Evolutionary conservation across 2,888 invertebrate species (phyloP).

Genomic region (Ethmia dodecea): DNA sequence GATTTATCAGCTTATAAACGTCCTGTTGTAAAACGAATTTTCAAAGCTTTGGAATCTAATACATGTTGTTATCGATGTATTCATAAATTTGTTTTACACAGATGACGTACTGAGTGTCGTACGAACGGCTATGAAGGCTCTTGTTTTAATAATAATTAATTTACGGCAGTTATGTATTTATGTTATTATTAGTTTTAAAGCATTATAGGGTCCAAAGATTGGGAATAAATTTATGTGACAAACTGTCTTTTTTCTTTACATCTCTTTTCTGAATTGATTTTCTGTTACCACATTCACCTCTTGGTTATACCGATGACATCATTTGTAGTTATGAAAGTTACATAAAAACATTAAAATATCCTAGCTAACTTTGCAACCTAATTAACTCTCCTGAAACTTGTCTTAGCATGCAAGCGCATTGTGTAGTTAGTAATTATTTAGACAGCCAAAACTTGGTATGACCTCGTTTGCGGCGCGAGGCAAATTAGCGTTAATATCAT

Average conservation of each 20-base stretch:
- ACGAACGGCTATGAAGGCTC: conserved; percentile 36
- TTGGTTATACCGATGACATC: too few relatives aligned
- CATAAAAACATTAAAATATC: too few relatives aligned
- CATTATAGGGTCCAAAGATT: conserved; percentile 86
- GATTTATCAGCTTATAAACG: conserved; percentile 46
- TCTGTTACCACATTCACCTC: too few relatives aligned
- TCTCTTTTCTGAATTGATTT: too few relatives aligned
- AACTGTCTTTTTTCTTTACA: conserved; percentile 58
- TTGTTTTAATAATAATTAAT: conserved; percentile 46
- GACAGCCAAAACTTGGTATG: conserved; percentile 51
- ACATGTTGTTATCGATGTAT: conserved; percentile 6
- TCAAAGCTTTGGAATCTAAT: conserved; percentile 11
- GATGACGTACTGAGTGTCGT: conserved; percentile 25
- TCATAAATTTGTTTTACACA: conserved; percentile 38
- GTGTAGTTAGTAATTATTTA: conserved; percentile 55
- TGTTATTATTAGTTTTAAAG: conserved; percentile 80
- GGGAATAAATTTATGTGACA: conserved; percentile 83
- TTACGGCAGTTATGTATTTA: conserved; percentile 73
- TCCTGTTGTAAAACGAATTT: conserved; percentile 47
- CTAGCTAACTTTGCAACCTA: too few relatives aligned
- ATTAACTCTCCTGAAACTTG: conserved; percentile 18
- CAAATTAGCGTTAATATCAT: conserved; percentile 57
- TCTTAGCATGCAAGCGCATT: conserved; percentile 19
- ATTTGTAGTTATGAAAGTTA: too few relatives aligned
- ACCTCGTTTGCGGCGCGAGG: conserved; percentile 45